phyloP scores from a whole-genome alignment of 1,140 invertebrate species.

The Listronotus oregonensis region DNA sequence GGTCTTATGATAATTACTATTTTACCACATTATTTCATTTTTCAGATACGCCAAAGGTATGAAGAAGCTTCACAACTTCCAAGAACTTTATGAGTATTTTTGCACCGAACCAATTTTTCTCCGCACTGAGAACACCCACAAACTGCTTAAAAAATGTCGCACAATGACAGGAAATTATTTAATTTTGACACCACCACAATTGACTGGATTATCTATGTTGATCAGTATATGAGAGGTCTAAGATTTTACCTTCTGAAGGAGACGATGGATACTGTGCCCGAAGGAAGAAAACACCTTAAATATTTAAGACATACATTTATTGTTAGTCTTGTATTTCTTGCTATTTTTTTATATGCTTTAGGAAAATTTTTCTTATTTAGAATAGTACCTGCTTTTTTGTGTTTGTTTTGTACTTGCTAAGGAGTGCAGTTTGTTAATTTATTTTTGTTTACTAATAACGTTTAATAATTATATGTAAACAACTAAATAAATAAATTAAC shows the following conservation, averaged over 20 bases:
- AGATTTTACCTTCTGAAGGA: slow-evolving; percentile 67
- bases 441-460: not conserved
- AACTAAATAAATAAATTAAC: too few relatives aligned
- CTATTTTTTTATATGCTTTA: slow-evolving; percentile 21
- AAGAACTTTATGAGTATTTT: slow-evolving; percentile 73
- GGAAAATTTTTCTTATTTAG: slow-evolving; percentile 33
- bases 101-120: slow-evolving; percentile 73
- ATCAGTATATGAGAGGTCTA: slow-evolving; percentile 63
- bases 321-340: slow-evolving; percentile 6
- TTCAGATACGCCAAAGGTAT: slow-evolving; percentile 58
- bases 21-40: too few relatives aligned
- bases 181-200: slow-evolving; percentile 63
- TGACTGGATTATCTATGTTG: slow-evolving; percentile 66
- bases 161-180: slow-evolving; percentile 64
- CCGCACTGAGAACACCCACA: slow-evolving; percentile 67
- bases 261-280: slow-evolving; percentile 56
- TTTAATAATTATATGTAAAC: too few relatives aligned
- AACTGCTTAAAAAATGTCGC: slow-evolving; percentile 66
- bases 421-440: slow-evolving; percentile 6
- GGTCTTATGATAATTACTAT: too few relatives aligned
- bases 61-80: slow-evolving; percentile 73
- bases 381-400: slow-evolving; percentile 21
- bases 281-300: slow-evolving; percentile 32
- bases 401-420: not conserved
- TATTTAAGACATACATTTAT: slow-evolving; percentile 12